Evolutionary conservation across 2,113 vertebrate species (phyloP), one percentile per base, ranked within the genome.

Genomic region (Pseudois nayaur): DNA sequence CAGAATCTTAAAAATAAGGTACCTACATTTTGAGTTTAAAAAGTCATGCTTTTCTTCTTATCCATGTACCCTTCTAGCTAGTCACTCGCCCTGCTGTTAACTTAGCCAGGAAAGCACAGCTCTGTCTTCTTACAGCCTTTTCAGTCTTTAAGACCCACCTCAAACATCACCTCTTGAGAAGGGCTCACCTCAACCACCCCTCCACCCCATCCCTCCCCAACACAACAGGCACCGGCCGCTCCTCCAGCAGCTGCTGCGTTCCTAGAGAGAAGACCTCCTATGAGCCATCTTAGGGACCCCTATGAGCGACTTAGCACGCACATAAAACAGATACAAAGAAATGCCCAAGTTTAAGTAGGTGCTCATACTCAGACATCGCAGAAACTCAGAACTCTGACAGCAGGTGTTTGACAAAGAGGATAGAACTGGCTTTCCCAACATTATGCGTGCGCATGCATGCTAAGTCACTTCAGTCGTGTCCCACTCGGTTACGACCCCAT

Each of bases 1-100:
- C 13, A 55, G 83, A 84, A 92, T 67, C 36, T 92, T 50, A 84
- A 92, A 94, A 79, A 52, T 84, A 92, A 96, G 62, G 91, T 83
- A 5, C 86, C 60, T 88, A 29, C 9, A 74, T 88, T 83, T 74
- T 91, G 92, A 86, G 45, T 9, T 57, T 17, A n/a, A 88, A 14
- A 59, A 89, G n/a, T 57, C 43, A 78, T 29, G 15, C 4, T 64
- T 54, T 82, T 89, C 87, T 91, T 93, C 23, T 82, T 48, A 62
- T 27, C 74, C 7, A 1, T 12, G 27, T 78, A 83, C 27, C 27
- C 16, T 52, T 74, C 17, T 8, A 87, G 52, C 27, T 71, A 52
- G 55, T 59, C 27, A 43, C 48, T 60, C 54, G 11, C 31, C 36
- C 19, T 25, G 54, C 21, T 76, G 15, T 79, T 29, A 64, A 54